A percentile compares a stretch with the other conserved stretches of the same genome.
Conservation (phyloP, 2,113 vertebrate species). For the Forbesichthys agassizii region DNA sequence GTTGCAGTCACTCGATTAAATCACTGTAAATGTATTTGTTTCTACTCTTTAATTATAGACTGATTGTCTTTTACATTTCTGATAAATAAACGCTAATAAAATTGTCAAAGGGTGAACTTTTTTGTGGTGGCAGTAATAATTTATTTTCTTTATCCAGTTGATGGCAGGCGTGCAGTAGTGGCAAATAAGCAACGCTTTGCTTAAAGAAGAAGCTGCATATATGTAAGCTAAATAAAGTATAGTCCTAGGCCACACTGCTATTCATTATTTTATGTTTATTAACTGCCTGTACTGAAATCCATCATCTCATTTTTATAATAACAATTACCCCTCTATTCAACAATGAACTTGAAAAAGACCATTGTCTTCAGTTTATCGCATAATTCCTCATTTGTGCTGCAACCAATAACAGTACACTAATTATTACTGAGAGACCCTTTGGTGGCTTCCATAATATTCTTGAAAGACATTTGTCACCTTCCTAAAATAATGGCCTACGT, state of each 20-base stretch:
- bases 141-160: conserved; percentile 38
- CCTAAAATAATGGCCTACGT: too few species aligned
- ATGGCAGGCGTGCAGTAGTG: conserved; percentile 35
- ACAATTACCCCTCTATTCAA: not conserved
- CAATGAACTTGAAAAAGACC: not conserved
- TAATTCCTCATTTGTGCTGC: too few species aligned
- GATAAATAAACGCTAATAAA: conserved; percentile 52
- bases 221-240: not conserved
- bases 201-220: not conserved
- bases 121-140: not conserved
- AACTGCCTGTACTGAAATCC: too few species aligned
- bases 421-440: not conserved
- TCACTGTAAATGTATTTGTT: conserved; percentile 55
- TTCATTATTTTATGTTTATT: not conserved
- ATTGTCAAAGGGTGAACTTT: not conserved
- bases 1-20: conserved; percentile 35
- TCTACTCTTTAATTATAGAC: conserved; percentile 54
- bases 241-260: not conserved
- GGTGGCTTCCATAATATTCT: not conserved
- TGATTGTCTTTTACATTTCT: conserved; percentile 20
- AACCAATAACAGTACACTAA: too few species aligned
- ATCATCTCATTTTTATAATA: not conserved
- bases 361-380: too few species aligned
- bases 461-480: not conserved
- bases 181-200: too few species aligned